Conservation (phyloP, 2,888 invertebrate genomes). For the Xestia rhomboidea region DNA sequence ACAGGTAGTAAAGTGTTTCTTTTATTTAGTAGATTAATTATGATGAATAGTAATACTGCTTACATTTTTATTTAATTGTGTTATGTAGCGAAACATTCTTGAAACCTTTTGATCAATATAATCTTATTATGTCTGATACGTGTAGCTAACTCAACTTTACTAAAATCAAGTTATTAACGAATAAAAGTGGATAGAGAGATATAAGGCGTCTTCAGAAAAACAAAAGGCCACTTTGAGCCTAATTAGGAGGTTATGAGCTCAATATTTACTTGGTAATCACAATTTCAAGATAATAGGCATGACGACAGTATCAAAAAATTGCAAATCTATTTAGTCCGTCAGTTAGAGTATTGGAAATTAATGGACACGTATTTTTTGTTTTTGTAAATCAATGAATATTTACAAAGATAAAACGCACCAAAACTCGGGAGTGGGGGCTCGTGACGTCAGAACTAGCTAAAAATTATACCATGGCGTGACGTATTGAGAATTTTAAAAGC, state of each 20-base stretch:
- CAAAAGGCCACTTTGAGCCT: neutral
- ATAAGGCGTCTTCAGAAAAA: neutral
- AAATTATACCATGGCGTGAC: too few relatives aligned
- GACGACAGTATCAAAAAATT: too few relatives aligned
- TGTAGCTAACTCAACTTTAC: neutral
- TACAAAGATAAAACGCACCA: too few relatives aligned
- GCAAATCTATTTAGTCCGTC: too few relatives aligned
- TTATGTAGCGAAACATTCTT: neutral
- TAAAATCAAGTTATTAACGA: neutral
- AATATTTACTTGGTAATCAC: neutral
- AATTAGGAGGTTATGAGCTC: neutral
- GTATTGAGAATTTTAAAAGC: too few relatives aligned
- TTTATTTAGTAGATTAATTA: neutral
- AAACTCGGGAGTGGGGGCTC: too few relatives aligned
- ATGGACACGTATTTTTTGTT: too few relatives aligned
- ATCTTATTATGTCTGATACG: neutral
- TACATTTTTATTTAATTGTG: neutral
- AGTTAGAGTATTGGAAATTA: too few relatives aligned
- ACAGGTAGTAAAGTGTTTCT: neutral
- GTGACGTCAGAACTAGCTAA: too few relatives aligned
- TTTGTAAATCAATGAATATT: too few relatives aligned
- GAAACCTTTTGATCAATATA: neutral
- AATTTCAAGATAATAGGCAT: slow-evolving; percentile 1
- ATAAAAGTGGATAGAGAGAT: neutral
- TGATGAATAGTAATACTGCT: neutral